Percentiles rank a stretch among this genome's conserved stretches.
These are phyloP conservation scores for Meta bourneti DNA, from an alignment of 2,888 invertebrate species.

Conservation along the genomic window DNA sequence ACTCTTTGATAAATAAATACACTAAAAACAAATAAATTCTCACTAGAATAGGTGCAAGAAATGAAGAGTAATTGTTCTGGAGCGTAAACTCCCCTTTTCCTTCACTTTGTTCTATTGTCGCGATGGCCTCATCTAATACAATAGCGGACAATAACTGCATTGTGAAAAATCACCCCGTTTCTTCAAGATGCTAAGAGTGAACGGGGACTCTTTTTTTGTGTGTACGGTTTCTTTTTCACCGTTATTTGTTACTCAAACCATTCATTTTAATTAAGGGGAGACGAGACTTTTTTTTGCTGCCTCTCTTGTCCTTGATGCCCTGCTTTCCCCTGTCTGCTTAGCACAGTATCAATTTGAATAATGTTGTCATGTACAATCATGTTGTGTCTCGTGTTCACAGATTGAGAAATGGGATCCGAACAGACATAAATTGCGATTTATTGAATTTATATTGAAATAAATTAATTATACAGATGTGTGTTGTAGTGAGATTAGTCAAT, in stretches of 20 bases:
- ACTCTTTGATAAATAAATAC: constrained; percentile 22
- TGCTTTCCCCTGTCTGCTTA: neutral
- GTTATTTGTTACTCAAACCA: constrained; percentile 44
- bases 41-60: constrained; percentile 36
- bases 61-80: constrained; percentile 64
- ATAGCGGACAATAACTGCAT: constrained; percentile 64
- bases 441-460: no score
- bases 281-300: constrained; percentile 2
- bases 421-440: no score
- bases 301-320: neutral
- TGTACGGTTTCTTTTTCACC: constrained; percentile 33
- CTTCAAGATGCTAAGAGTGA: constrained; percentile 31
- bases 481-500: no score
- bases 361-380: neutral
- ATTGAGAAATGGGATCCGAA: neutral
- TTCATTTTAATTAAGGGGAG: constrained; percentile 69
- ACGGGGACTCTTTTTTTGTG: neutral
- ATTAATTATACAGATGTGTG: no score
- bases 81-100: constrained; percentile 13
- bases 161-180: constrained; percentile 63
- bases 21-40: constrained; percentile 40
- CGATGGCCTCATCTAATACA: constrained; percentile 55
- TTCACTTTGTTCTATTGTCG: constrained; percentile 44
- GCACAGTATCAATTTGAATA: neutral
- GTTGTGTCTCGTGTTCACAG: neutral